Evolutionary conservation across 2,113 vertebrate genomes (phyloP).

Genomic region (Datnioides undecimradiatus): DNA sequence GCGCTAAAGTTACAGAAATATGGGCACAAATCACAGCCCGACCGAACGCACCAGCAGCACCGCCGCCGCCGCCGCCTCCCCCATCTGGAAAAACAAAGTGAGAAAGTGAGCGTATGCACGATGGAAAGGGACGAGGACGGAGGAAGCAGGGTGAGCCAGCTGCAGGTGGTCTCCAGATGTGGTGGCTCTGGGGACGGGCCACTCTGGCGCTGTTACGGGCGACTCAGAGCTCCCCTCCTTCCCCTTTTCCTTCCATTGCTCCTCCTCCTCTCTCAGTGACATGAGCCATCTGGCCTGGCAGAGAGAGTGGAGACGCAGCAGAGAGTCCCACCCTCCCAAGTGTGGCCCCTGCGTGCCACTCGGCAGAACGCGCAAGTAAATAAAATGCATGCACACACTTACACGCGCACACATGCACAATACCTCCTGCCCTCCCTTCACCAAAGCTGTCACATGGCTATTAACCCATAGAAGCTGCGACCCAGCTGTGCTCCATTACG

Average conservation of each 20-base stretch:
- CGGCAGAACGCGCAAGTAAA: constrained; percentile 64
- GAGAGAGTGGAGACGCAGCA: constrained; percentile 58
- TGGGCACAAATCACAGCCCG: constrained; percentile 65
- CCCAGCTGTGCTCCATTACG: constrained; percentile 81
- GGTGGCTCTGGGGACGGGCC: constrained; percentile 74
- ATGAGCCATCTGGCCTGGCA: constrained; percentile 83
- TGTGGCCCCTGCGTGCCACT: constrained; percentile 70
- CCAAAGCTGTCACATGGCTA: constrained; percentile 75
- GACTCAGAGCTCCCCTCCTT: constrained; percentile 52
- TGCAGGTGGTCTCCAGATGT: constrained; percentile 86
- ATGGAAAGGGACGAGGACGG: constrained; percentile 29
- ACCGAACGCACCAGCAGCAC: constrained; percentile 43
- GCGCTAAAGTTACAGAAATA: constrained; percentile 65
- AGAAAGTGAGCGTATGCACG: constrained; percentile 23
- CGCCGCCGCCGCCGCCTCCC: constrained; percentile 19
- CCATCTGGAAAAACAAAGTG: constrained; percentile 60
- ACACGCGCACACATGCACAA: constrained; percentile 14
- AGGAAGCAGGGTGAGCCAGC: constrained; percentile 60
- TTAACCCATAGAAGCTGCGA: constrained; percentile 68
- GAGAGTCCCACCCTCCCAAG: constrained; percentile 63
- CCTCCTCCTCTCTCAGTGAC: constrained; percentile 71
- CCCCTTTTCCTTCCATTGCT: constrained; percentile 49
- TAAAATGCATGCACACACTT: constrained; percentile 59
- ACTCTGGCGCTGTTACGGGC: constrained; percentile 66
- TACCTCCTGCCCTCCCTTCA: constrained; percentile 10